Evolutionary conservation across 35 echinoderm and acorn worm genomes (phyloP).

Genomic region (Heliocidaris erythrogramma): DNA sequence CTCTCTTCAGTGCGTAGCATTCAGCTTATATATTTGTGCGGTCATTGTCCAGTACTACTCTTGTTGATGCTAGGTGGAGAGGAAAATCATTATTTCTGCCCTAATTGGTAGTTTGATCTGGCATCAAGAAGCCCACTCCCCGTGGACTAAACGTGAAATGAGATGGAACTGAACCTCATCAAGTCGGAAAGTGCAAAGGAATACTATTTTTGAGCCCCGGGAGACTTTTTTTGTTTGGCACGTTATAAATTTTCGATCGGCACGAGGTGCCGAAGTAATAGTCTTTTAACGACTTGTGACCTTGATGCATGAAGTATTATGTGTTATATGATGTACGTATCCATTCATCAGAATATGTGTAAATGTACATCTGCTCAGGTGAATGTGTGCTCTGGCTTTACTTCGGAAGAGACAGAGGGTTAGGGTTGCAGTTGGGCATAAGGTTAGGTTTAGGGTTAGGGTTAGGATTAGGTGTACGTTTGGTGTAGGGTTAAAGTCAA

Average conservation of each 20-base stretch:
- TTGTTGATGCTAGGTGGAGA: not conserved
- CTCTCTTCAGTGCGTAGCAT: not conserved
- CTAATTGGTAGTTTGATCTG: not conserved
- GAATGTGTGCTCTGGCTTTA: no score
- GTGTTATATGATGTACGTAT: not conserved
- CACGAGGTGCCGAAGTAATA: not conserved
- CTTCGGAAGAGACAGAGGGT: no score
- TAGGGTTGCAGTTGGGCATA: no score
- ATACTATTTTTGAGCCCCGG: not conserved
- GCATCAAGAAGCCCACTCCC: not conserved
- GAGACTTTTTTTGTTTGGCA: not conserved
- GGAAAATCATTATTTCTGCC: not conserved
- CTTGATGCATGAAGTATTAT: conserved; percentile 1
- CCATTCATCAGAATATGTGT: not conserved
- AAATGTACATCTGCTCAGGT: not conserved
- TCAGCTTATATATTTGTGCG: not conserved
- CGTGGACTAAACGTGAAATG: not conserved
- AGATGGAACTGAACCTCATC: not conserved
- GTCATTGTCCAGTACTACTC: not conserved
- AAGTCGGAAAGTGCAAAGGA: not conserved
- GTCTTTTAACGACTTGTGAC: not conserved
- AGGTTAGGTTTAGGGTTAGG: no score
- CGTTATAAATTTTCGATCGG: not conserved
- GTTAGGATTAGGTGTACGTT: no score
- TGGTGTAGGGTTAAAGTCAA: no score